Conservation (phyloP, 2,888 invertebrate genomes). For the Stratiomys singularior region DNA sequence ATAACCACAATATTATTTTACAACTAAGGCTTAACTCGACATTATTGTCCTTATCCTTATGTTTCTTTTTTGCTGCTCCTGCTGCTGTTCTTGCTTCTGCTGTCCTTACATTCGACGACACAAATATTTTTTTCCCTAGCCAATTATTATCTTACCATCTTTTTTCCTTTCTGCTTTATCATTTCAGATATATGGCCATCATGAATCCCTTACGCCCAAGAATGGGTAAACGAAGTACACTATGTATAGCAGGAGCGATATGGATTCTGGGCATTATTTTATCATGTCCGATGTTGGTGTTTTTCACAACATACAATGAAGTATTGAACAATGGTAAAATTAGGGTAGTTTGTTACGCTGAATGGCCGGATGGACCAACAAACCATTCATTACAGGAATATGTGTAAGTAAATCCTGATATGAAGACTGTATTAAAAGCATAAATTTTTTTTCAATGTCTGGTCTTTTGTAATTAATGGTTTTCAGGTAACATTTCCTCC, state of each 20-base stretch:
- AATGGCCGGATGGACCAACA: slow-evolving; percentile 87
- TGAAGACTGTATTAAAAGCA: too few species aligned
- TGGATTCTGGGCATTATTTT: slow-evolving; percentile 84
- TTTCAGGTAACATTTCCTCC: too few species aligned
- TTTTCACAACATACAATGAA: slow-evolving; percentile 78
- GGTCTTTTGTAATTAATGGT: too few species aligned
- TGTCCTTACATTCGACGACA: background rate
- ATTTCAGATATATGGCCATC: slow-evolving; percentile 90
- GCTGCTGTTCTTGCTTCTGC: too few species aligned
- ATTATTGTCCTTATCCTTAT: background rate
- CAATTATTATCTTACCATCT: background rate
- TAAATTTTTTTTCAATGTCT: too few species aligned
- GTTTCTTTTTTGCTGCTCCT: background rate
- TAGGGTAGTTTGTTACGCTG: slow-evolving; percentile 81
- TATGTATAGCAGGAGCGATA: slow-evolving; percentile 84
- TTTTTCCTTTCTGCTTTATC: slow-evolving; percentile 46
- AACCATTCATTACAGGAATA: slow-evolving; percentile 78
- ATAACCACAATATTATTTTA: background rate
- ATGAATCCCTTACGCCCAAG: slow-evolving; percentile 91
- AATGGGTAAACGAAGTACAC: slow-evolving; percentile 84
- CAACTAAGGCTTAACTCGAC: background rate
- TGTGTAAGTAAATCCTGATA: slow-evolving; percentile 71
- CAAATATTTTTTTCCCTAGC: background rate
- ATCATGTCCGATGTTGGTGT: slow-evolving; percentile 86
- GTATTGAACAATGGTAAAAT: slow-evolving; percentile 68